phyloP scores from a whole-genome alignment of 1,140 invertebrate species.

The Phortica variegata region DNA sequence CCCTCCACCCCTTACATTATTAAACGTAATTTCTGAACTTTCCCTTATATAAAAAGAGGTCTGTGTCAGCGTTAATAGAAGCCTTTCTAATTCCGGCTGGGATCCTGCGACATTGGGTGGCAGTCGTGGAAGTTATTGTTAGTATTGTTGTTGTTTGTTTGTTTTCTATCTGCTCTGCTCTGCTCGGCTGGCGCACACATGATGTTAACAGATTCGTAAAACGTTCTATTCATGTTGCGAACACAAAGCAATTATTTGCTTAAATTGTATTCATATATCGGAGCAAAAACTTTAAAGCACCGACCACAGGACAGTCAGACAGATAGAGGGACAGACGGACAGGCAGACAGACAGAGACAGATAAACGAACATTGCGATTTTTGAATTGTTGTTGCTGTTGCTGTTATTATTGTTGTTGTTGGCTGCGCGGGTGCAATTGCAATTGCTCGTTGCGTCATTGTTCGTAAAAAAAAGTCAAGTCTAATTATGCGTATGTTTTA shows the following conservation, averaged over 20 bases:
- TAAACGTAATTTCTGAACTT: too few species aligned
- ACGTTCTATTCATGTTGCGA: conserved; percentile 19
- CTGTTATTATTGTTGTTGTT: neutral
- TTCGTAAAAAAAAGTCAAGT: conserved; percentile 14
- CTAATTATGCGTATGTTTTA: conserved; percentile 46
- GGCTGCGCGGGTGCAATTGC: too few species aligned
- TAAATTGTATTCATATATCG: conserved; percentile 20
- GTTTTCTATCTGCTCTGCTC: conserved; percentile 16
- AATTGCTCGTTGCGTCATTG: too few species aligned
- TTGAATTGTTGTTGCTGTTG: neutral
- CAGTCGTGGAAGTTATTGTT: neutral
- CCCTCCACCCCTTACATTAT: too few species aligned
- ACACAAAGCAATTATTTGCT: conserved; percentile 40
- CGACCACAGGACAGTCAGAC: too few species aligned
- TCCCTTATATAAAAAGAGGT: too few species aligned
- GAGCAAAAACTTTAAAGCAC: too few species aligned
- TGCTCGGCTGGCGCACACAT: conserved; percentile 48
- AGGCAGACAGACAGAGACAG: conserved; percentile 3
- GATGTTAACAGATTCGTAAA: conserved; percentile 26
- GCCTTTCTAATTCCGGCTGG: conserved; percentile 17
- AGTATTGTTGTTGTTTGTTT: conserved; percentile 24
- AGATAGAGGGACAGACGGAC: conserved; percentile 19
- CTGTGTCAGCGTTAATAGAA: conserved; percentile 12
- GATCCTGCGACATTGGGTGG: conserved; percentile 43
- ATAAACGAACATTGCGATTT: neutral